These are phyloP conservation scores for Halcyon chelicuti DNA, from an alignment of 2,797 vertebrate species.

Conservation along the genomic window DNA sequence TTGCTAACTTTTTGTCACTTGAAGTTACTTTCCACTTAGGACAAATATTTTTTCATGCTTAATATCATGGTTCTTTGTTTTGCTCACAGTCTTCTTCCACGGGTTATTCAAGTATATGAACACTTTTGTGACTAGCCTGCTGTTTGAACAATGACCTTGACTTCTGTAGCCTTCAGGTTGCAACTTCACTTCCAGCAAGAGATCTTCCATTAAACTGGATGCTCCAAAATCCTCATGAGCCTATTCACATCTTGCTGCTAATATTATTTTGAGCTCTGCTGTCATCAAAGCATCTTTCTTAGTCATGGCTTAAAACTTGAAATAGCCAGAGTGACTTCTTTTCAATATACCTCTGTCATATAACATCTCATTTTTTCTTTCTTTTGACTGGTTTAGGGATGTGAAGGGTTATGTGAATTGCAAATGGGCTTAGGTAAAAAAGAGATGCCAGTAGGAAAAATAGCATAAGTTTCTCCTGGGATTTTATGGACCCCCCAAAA, in stretches of 20 bases:
- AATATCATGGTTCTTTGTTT: not conserved
- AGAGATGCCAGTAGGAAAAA: not conserved
- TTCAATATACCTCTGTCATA: not conserved
- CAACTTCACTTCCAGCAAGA: not conserved
- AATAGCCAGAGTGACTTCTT: not conserved
- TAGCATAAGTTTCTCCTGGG: not conserved
- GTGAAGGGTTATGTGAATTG: not conserved
- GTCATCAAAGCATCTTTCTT: not conserved
- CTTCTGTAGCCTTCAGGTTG: not conserved
- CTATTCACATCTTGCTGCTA: not conserved
- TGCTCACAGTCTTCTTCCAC: not conserved
- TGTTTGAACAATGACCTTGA: not conserved
- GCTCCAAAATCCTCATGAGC: not conserved
- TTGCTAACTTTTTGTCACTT: not conserved
- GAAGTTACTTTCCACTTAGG: not conserved
- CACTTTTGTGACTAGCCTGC: not conserved
- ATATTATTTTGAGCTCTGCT: slow-evolving; percentile 4
- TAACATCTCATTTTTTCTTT: slow-evolving; percentile 2
- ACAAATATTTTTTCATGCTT: not conserved
- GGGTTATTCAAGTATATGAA: not conserved
- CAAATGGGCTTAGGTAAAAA: not conserved
- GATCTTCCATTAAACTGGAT: not conserved
- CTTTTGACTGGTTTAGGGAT: not conserved
- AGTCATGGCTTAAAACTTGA: not conserved
- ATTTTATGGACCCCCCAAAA: not conserved